A percentile compares a stretch with the other conserved stretches of the same genome.
These are phyloP conservation scores for Dicaeum eximium DNA, from an alignment of 2,113 vertebrate species.

Conservation along the genomic window DNA sequence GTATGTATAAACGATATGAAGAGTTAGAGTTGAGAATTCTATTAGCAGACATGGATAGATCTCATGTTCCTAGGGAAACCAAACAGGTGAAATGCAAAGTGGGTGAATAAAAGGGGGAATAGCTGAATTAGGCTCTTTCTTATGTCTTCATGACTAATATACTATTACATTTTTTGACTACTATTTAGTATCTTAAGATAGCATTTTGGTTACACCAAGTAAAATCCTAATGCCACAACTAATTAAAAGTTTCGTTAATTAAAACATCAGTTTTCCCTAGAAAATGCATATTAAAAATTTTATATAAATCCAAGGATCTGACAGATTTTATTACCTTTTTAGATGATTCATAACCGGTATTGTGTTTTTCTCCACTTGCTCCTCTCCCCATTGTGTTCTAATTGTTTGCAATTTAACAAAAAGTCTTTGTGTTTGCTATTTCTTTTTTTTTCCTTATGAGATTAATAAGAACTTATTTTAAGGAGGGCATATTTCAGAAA, in stretches of 20 bases:
- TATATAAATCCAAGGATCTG: background rate
- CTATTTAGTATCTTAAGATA: background rate
- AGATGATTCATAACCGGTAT: background rate
- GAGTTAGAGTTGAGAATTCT: background rate
- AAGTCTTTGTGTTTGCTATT: background rate
- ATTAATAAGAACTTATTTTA: slow-evolving; percentile 30
- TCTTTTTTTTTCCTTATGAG: slow-evolving; percentile 1
- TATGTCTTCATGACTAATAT: background rate
- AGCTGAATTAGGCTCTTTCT: background rate
- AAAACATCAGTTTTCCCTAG: background rate
- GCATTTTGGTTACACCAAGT: background rate
- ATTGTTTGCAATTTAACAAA: slow-evolving; percentile 16
- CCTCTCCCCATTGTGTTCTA: background rate
- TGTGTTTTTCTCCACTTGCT: background rate
- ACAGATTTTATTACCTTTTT: background rate
- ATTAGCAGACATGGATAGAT: background rate
- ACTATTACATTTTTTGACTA: background rate
- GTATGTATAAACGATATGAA: background rate
- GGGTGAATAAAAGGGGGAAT: background rate
- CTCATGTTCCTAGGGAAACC: background rate
- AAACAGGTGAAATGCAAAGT: background rate
- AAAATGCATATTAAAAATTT: background rate
- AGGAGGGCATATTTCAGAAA: background rate
- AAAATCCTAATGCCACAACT: background rate
- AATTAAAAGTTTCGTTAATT: background rate